Percentiles rank a stretch among this genome's conserved stretches.
phyloP scores from a whole-genome alignment of 2,797 vertebrate species.

The Phataginus tetradactyla region DNA sequence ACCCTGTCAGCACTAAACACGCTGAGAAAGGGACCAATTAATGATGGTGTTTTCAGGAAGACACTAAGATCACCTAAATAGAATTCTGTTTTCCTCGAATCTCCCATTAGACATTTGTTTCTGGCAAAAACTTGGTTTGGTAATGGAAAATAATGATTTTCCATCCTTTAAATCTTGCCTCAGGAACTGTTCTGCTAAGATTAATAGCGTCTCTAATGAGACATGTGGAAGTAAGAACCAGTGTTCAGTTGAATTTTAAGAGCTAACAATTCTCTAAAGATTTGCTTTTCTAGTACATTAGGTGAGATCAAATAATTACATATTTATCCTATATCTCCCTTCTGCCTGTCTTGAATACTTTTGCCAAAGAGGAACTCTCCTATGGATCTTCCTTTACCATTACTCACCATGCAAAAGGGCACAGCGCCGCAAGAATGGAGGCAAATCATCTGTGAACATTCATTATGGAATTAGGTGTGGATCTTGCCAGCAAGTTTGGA shows the following conservation, averaged over 20 bases:
- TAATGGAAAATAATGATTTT: slow-evolving; percentile 59
- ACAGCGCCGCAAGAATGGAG: neutral
- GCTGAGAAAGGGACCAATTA: neutral
- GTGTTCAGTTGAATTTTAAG: slow-evolving; percentile 23
- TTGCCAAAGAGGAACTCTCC: neutral
- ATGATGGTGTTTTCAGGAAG: neutral
- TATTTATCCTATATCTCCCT: slow-evolving; percentile 4
- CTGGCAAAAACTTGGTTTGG: neutral
- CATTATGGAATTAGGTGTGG: neutral
- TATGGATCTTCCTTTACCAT: neutral
- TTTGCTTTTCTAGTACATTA: slow-evolving; percentile 43
- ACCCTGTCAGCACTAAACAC: neutral
- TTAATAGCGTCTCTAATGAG: slow-evolving; percentile 52
- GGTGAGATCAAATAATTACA: slow-evolving; percentile 26
- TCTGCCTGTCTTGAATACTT: neutral
- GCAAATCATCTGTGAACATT: neutral
- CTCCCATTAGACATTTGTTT: slow-evolving; percentile 26
- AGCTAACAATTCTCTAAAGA: slow-evolving; percentile 48
- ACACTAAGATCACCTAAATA: neutral
- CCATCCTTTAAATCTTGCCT: slow-evolving; percentile 17
- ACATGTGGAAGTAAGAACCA: slow-evolving; percentile 25
- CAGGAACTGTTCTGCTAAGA: slow-evolving; percentile 31
- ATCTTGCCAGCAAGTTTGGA: neutral
- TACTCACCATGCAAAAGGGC: neutral
- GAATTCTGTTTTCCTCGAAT: neutral